phyloP scores from a whole-genome alignment of 2,113 vertebrate species.

The Lonchura striata region DNA sequence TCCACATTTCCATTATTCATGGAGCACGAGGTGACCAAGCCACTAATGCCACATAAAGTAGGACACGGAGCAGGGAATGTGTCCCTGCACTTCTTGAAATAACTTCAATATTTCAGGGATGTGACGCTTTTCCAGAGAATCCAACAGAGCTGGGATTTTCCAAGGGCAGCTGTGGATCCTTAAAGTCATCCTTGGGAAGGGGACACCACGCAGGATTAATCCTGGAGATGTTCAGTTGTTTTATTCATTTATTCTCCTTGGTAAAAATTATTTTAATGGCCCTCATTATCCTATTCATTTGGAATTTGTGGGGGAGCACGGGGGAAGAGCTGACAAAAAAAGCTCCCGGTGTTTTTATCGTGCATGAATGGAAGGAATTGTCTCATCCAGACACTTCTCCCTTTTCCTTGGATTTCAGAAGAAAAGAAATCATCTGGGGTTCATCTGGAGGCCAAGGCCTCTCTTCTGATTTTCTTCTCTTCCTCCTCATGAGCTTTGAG shows the following conservation, averaged over 20 bases:
- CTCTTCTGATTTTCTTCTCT: neutral
- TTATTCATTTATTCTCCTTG: neutral
- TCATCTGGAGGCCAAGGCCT: neutral
- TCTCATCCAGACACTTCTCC: neutral
- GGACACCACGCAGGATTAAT: neutral
- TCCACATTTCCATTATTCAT: neutral
- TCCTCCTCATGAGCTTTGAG: neutral
- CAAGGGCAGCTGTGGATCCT: neutral
- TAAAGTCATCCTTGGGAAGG: neutral
- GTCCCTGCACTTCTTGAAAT: neutral
- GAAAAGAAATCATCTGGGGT: neutral
- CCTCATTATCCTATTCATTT: neutral
- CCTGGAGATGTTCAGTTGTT: neutral
- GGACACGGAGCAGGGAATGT: neutral
- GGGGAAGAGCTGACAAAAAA: neutral
- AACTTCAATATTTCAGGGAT: neutral
- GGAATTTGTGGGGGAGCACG: neutral
- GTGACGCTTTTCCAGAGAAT: neutral
- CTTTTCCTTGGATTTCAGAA: neutral
- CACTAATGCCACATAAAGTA: neutral
- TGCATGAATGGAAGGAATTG: neutral
- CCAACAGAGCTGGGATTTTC: neutral
- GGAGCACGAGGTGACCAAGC: neutral
- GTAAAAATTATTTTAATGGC: neutral
- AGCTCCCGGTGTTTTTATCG: neutral